Conservation (phyloP, 2,113 vertebrate species). For the Lota lota region DNA sequence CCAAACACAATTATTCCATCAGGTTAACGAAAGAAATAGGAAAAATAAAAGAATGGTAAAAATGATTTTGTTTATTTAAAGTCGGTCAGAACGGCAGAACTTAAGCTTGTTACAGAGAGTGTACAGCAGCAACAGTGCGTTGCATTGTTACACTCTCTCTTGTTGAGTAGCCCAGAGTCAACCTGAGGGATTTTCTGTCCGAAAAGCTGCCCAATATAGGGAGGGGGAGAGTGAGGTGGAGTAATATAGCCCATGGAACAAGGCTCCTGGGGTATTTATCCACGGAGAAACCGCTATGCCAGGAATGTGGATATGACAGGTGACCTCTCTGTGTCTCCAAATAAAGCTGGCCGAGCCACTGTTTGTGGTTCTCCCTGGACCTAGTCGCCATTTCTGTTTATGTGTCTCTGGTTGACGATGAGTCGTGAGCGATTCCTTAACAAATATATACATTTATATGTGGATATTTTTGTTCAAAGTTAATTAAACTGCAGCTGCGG, state of each 20-base stretch:
- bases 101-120: too few relatives aligned
- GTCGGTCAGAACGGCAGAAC: slow-evolving; percentile 3
- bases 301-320: slow-evolving; percentile 64
- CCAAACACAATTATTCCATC: too few relatives aligned
- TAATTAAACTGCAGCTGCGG: too few relatives aligned
- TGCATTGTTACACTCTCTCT: slow-evolving; percentile 30
- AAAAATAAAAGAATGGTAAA: too few relatives aligned
- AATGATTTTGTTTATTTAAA: background rate
- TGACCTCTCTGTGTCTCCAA: slow-evolving; percentile 64
- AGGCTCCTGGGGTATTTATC: slow-evolving; percentile 57
- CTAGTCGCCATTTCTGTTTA: slow-evolving; percentile 35
- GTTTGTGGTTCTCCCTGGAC: slow-evolving; percentile 48
- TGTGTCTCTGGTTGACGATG: slow-evolving; percentile 31
- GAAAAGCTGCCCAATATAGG: slow-evolving; percentile 25
- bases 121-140: slow-evolving; percentile 10
- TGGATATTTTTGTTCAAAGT: too few relatives aligned
- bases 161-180: slow-evolving; percentile 42
- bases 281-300: slow-evolving; percentile 42
- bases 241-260: slow-evolving; percentile 25
- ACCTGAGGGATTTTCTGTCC: slow-evolving; percentile 39
- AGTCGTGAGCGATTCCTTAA: too few relatives aligned
- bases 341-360: slow-evolving; percentile 39
- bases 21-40: too few relatives aligned
- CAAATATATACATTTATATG: too few relatives aligned
- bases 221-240: slow-evolving; percentile 1